Base-by-base conservation (phyloP, 1,140 invertebrate species). In the Arctopsyche grandis region DNA sequence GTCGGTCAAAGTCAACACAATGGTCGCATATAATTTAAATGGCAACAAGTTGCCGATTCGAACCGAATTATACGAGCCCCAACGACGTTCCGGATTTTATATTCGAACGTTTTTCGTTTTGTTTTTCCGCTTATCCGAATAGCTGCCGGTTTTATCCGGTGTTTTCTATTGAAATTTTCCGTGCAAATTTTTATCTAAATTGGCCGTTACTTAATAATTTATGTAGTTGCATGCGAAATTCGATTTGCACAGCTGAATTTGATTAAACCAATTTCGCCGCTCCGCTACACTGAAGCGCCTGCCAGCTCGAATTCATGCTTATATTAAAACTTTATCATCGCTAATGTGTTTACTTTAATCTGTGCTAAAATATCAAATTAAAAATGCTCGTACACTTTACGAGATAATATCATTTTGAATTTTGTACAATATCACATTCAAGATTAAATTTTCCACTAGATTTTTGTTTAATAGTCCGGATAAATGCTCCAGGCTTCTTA, bases 171-270 rank as follows among this genome's bases (percentile, higher is more conserved):
- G 21, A 60, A 60, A 60, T 60, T 60, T 60, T 60, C 16, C 21
- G 21, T 60, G 56, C 56, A 60, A 60, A 60, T 60, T 60, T 38
- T 60, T 60, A 60, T 60, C 56, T 60, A 19, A 60, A 60, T 60
- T 60, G 21, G 14, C 56, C 56, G 14, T 21, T 19, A n/a, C 29
- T 38, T 38, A 38, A 38, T 38, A 38, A 38, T 38, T 38, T 38
- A 38, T 38, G 29, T 38, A 21, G n/a, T 9, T 19, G 16, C 21
- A 60, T 60, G 56, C n/a, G 1, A 60, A 60, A 60, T 21, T 19
- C 56, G 14, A 60, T 60, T 60, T 21, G 56, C 56, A 19, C 56
- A 60, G 21, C 56, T 60, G 56, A 60, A 60, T 60, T 60, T 60
- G 56, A 60, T 60, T 60, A 60, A 60, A 60, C 56, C 56, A 19